Percentiles rank a stretch among this genome's conserved stretches.
Conservation (phyloP, 2,113 vertebrate genomes). For the Porphyrio hochstetteri region DNA sequence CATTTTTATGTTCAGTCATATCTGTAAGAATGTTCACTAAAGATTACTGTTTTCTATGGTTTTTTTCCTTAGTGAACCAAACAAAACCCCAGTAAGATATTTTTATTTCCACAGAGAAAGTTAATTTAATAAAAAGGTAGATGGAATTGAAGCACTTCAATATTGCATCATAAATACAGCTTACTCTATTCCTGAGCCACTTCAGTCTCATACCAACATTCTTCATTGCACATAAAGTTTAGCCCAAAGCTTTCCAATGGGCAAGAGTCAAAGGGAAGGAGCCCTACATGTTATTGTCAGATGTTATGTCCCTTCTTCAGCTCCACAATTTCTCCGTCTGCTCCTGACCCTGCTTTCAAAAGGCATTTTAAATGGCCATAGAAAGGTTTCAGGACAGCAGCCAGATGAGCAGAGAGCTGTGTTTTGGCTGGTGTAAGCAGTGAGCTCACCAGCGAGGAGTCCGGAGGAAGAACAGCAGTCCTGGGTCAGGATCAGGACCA, state of each 20-base stretch:
- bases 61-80: neutral
- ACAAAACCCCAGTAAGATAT: neutral
- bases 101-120: neutral
- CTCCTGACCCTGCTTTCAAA: neutral
- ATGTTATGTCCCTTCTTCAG: rapidly evolving
- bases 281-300: rapidly evolving
- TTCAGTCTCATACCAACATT: neutral
- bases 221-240: neutral
- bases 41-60: neutral
- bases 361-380: neutral
- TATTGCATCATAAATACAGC: neutral
- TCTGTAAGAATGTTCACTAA: neutral
- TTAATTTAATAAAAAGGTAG: neutral
- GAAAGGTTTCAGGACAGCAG: neutral
- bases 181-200: neutral
- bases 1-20: neutral
- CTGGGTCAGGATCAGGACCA: neutral
- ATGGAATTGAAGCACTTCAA: neutral
- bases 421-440: neutral
- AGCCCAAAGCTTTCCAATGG: neutral
- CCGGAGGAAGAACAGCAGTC: neutral
- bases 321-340: neutral
- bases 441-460: rapidly evolving
- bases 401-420: rapidly evolving
- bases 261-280: neutral